Evolutionary conservation across 1,140 invertebrate species (phyloP).

Genomic region (Drosophila simulans): DNA sequence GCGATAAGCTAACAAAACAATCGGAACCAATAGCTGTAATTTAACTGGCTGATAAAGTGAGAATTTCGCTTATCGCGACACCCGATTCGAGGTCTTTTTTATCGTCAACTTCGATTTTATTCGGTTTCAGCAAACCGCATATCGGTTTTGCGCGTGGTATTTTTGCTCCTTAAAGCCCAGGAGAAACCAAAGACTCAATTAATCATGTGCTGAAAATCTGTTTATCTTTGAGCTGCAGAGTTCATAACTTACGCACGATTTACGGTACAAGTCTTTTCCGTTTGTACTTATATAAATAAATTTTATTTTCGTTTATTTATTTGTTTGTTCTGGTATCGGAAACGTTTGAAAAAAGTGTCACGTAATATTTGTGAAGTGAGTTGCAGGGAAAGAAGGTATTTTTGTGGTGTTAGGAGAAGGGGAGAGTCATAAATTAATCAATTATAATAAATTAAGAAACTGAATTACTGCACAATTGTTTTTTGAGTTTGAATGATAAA

Average conservation of each 20-base stretch:
- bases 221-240: neutral
- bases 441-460: neutral
- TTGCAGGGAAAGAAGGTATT: neutral
- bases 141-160: neutral
- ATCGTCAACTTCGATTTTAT: neutral
- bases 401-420: neutral
- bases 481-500: neutral
- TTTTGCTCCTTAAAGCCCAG: too few relatives aligned
- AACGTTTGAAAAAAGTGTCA: slow-evolving; percentile 44
- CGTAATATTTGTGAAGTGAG: slow-evolving; percentile 38
- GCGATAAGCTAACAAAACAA: slow-evolving; percentile 5
- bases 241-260: slow-evolving; percentile 47
- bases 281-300: slow-evolving; percentile 37
- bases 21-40: slow-evolving; percentile 2
- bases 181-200: slow-evolving; percentile 30
- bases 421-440: neutral
- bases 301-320: slow-evolving; percentile 47
- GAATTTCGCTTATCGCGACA: slow-evolving; percentile 9
- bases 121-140: neutral
- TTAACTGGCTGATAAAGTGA: slow-evolving; percentile 13
- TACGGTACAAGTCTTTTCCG: slow-evolving; percentile 53
- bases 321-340: slow-evolving; percentile 28
- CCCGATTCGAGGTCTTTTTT: neutral
- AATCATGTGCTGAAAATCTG: slow-evolving; percentile 33
- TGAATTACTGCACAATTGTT: neutral